Conservation (phyloP, 1,140 invertebrate genomes). For the Agrypnia vestita region DNA sequence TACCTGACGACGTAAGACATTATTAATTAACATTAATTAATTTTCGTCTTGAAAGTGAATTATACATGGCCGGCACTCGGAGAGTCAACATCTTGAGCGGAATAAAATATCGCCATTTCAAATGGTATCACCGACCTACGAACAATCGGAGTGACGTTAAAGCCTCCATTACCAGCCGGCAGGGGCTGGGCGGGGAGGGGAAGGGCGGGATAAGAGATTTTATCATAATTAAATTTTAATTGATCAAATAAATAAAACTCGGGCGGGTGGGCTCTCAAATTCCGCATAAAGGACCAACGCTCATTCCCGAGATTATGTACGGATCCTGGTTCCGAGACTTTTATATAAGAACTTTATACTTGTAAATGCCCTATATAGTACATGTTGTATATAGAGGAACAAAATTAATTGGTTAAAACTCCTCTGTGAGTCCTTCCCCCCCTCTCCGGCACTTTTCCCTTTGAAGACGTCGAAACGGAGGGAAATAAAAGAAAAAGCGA, state of each 20-base stretch:
- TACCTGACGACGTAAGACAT: not conserved
- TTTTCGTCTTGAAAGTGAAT: constrained; percentile 49
- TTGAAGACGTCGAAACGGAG: constrained; percentile 61
- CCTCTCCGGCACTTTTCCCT: constrained; percentile 63
- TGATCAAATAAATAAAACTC: constrained; percentile 61
- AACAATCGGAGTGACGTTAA: constrained; percentile 47
- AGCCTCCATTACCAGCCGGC: constrained; percentile 47
- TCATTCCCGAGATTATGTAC: constrained; percentile 58
- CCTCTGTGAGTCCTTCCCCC: constrained; percentile 68
- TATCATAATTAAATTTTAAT: constrained; percentile 62
- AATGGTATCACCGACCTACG: constrained; percentile 9
- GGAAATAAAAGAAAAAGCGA: constrained; percentile 62
- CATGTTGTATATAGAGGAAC: constrained; percentile 68
- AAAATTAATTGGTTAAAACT: constrained; percentile 77
- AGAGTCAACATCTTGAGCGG: constrained; percentile 2
- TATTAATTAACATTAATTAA: constrained; percentile 28
- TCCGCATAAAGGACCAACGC: constrained; percentile 56
- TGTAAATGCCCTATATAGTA: constrained; percentile 57
- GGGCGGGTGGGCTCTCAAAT: constrained; percentile 46
- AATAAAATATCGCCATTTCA: constrained; percentile 22
- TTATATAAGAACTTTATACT: constrained; percentile 55
- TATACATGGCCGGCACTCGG: constrained; percentile 45
- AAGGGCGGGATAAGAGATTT: constrained; percentile 50
- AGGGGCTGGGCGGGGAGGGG: not conserved
- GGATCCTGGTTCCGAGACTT: constrained; percentile 51